Conservation (phyloP, 2,113 vertebrate genomes). For the Chinchilla lanigera region DNA sequence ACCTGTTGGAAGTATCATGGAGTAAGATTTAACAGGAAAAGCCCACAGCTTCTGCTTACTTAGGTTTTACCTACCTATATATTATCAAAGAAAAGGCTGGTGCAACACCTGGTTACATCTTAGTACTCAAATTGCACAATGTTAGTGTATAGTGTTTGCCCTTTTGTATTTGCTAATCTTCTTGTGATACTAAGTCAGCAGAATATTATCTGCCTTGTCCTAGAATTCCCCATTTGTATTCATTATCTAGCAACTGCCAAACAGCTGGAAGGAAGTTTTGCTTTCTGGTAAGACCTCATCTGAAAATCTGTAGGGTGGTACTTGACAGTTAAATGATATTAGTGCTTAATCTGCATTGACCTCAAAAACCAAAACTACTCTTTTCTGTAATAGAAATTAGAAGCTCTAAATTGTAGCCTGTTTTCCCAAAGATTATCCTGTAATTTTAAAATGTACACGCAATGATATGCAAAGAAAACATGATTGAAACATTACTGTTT, state of each 20-base stretch:
- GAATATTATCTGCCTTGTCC: neutral
- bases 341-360: neutral
- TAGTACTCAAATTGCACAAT: neutral
- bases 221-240: neutral
- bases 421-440: constrained; percentile 28
- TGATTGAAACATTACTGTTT: neutral
- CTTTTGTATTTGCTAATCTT: neutral
- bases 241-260: neutral
- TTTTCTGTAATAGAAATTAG: constrained; percentile 26
- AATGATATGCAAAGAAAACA: neutral
- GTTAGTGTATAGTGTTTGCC: neutral
- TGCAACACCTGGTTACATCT: neutral
- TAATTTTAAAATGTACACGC: constrained; percentile 19
- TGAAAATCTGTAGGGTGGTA: constrained; percentile 25
- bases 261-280: neutral
- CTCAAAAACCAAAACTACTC: neutral
- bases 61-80: neutral
- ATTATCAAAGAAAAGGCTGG: neutral
- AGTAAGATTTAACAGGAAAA: neutral
- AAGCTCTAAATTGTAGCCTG: neutral
- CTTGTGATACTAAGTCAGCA: neutral
- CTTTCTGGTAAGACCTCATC: constrained; percentile 17
- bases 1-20: neutral
- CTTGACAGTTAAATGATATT: constrained; percentile 7
- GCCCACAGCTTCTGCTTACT: neutral